A percentile compares a stretch with the other conserved stretches of the same genome.
phyloP scores from a whole-genome alignment of 2,113 vertebrate genomes.

The Pungitius pungitius region DNA sequence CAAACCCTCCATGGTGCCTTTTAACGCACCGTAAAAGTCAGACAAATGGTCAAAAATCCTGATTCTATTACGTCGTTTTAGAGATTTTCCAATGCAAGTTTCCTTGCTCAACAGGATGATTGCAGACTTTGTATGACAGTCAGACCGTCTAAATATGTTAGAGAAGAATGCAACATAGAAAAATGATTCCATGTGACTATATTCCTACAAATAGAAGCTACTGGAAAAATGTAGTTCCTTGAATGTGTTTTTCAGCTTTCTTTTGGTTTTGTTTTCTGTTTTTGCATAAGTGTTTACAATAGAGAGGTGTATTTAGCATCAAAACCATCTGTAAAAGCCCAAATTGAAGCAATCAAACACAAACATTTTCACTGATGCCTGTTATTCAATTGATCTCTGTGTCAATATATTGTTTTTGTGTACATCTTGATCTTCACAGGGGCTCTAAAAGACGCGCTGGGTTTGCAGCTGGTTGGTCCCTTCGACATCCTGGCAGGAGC shows the following conservation, averaged over 20 bases:
- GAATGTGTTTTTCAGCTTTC: background rate
- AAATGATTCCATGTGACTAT: background rate
- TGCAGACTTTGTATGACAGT: background rate
- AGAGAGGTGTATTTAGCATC: background rate
- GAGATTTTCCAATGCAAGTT: background rate
- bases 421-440: conserved; percentile 74
- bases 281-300: background rate
- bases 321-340: background rate
- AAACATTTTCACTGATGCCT: background rate
- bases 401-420: background rate
- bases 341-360: background rate
- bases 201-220: background rate
- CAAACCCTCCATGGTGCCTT: background rate
- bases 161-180: background rate
- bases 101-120: background rate
- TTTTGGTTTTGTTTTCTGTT: background rate
- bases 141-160: background rate
- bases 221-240: background rate
- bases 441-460: conserved; percentile 84
- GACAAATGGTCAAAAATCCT: background rate
- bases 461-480: conserved; percentile 91
- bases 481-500: conserved; percentile 93
- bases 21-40: background rate
- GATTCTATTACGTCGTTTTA: no score
- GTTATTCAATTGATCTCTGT: background rate